Evolutionary conservation across 2,797 vertebrate species (phyloP).

Genomic region (Brachyrhaphis roseni): DNA sequence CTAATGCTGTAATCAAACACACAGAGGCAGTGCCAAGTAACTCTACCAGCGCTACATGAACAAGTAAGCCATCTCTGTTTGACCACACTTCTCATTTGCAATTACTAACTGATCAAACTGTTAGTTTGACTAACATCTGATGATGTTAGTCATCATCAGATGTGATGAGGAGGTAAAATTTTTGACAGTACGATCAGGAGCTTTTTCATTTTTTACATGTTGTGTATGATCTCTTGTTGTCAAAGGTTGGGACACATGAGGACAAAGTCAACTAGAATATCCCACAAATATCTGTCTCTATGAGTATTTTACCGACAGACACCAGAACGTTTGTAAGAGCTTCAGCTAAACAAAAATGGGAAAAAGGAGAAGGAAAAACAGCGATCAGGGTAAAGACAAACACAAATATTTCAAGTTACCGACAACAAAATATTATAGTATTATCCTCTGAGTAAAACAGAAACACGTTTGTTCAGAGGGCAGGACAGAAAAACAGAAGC

Average conservation of each 20-base stretch:
- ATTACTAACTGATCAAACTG: neutral
- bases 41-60: neutral
- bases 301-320: neutral
- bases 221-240: constrained; percentile 10
- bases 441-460: neutral
- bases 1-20: neutral
- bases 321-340: neutral
- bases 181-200: constrained; percentile 27
- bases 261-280: neutral
- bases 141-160: no score
- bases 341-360: neutral
- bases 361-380: neutral
- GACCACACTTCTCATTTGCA: neutral
- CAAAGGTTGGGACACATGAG: constrained; percentile 10
- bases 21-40: neutral
- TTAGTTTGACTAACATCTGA: no score
- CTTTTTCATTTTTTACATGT: constrained; percentile 18
- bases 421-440: neutral
- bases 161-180: neutral
- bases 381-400: neutral
- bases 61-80: neutral
- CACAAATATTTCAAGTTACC: neutral
- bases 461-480: neutral
- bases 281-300: neutral
- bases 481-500: constrained; percentile 1